A percentile compares a stretch with the other conserved stretches of the same genome.
Evolutionary conservation across 1,140 invertebrate species (phyloP).

Genomic region (Mya arenaria): DNA sequence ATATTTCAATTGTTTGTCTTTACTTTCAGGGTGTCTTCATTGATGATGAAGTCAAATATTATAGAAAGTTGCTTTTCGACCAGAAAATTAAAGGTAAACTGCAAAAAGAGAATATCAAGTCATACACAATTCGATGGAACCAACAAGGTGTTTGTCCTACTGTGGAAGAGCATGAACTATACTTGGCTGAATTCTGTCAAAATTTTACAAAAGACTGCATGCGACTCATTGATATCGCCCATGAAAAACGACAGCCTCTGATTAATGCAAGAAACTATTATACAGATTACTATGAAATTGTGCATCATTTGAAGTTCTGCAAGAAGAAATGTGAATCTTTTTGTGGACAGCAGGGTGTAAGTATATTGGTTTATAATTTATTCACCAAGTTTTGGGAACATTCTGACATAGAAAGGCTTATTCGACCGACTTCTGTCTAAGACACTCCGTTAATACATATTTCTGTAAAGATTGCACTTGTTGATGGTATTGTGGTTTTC

Average conservation of each 20-base stretch:
- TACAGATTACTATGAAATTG: conserved; percentile 87
- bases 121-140: conserved; percentile 58
- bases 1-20: too few species aligned
- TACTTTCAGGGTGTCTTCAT: conserved; percentile 50
- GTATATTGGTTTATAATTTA: neutral
- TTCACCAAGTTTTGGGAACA: neutral
- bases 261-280: conserved; percentile 68
- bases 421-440: neutral
- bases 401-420: neutral
- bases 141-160: conserved; percentile 65
- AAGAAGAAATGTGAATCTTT: conserved; percentile 86
- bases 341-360: conserved; percentile 57
- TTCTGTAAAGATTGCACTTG: too few species aligned
- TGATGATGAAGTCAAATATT: conserved; percentile 55
- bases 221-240: conserved; percentile 63
- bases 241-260: conserved; percentile 30
- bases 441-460: neutral
- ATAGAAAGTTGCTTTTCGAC: conserved; percentile 39
- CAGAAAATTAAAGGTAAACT: conserved; percentile 54
- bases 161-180: conserved; percentile 60
- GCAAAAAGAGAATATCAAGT: conserved; percentile 27
- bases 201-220: conserved; percentile 66
- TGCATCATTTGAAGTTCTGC: conserved; percentile 97
- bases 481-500: too few species aligned
- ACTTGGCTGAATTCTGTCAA: conserved; percentile 68